Base-by-base conservation (phyloP, 2,888 invertebrate genomes). In the Vesta saturnalis region DNA sequence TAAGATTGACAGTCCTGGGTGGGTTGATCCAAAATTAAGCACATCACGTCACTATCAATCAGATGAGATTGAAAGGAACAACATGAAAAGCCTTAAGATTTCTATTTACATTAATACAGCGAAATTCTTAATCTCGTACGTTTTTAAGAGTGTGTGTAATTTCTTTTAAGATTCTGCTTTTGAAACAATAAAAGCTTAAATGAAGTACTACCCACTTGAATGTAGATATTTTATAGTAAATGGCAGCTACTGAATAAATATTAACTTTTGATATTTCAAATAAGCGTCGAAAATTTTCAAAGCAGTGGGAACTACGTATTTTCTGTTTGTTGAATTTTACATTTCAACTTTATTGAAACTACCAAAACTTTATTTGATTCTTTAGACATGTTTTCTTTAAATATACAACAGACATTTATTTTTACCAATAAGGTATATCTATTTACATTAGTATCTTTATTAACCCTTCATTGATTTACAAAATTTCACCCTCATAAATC, bases 21-120 rank as follows among this genome's bases (percentile, higher is more conserved):
- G 63, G 56, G 16, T 58, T 70, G 71, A 73, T 74, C 71, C 72
- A 69, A 70, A 74, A 72, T 74, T 74, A 74, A 74, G 73, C 72
- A 73, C 72, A 64, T 69, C 65, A 62, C 66, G 65, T 70, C 73
- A 68, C 57, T 71, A 71, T 65, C 70, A 70, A 52, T 64, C 63
- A 67, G 67, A 62, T 58, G 69, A 64, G 70, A 72, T 72, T 72
- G 67, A 70, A 72, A 54, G 70, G 61, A 72, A 63, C 72, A 68
- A 66, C 63, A 63, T 56, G 46, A 70, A 64, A 63, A 55, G 59
- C 60, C 16, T 16, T 12, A 18, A 21, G 16, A 15, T 49, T 49
- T 18, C 47, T 18, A 18, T 18, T 14, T 43, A 43, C 2, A 43
- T 43, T n/a, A 6, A 6, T 43, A 43, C 12, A 5, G 43, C 16